Evolutionary conservation across 2,797 vertebrate genomes (phyloP).

Genomic region (Poecilia velifera): DNA sequence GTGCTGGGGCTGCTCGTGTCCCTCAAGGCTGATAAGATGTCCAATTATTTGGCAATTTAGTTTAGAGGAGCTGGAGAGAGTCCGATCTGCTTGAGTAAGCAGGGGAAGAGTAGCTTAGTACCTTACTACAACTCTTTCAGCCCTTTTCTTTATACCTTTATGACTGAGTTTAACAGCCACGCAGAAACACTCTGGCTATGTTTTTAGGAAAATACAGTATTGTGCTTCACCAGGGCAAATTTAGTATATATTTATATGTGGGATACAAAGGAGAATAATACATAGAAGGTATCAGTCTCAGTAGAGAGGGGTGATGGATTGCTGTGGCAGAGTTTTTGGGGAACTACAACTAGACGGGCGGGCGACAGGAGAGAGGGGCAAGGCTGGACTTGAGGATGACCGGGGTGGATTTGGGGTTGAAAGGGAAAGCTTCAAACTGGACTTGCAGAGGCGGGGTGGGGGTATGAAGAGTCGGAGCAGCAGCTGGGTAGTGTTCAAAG

Average conservation of each 20-base stretch:
- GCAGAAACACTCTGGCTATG: slow-evolving; percentile 40
- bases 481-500: slow-evolving; percentile 54
- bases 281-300: slow-evolving; percentile 64
- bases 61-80: slow-evolving; percentile 68
- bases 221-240: slow-evolving; percentile 76
- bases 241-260: slow-evolving; percentile 43
- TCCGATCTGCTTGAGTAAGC: slow-evolving; percentile 61
- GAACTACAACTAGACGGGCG: slow-evolving; percentile 52
- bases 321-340: slow-evolving; percentile 48
- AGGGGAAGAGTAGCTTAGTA: slow-evolving; percentile 53
- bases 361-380: slow-evolving; percentile 38
- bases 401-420: slow-evolving; percentile 25
- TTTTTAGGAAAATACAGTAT: slow-evolving; percentile 60
- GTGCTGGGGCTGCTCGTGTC: slow-evolving; percentile 59
- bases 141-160: slow-evolving; percentile 71
- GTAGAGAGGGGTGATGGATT: slow-evolving; percentile 47
- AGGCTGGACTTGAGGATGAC: slow-evolving; percentile 53
- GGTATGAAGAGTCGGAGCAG: slow-evolving; percentile 54
- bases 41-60: slow-evolving; percentile 77
- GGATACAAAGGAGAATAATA: slow-evolving; percentile 58
- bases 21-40: slow-evolving; percentile 75
- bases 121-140: slow-evolving; percentile 62
- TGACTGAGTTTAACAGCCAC: slow-evolving; percentile 53
- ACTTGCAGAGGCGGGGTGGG: slow-evolving; percentile 44
- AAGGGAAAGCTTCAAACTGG: slow-evolving; percentile 39